phyloP scores from a whole-genome alignment of 2,113 vertebrate genomes.

The Tyrannus savana region DNA sequence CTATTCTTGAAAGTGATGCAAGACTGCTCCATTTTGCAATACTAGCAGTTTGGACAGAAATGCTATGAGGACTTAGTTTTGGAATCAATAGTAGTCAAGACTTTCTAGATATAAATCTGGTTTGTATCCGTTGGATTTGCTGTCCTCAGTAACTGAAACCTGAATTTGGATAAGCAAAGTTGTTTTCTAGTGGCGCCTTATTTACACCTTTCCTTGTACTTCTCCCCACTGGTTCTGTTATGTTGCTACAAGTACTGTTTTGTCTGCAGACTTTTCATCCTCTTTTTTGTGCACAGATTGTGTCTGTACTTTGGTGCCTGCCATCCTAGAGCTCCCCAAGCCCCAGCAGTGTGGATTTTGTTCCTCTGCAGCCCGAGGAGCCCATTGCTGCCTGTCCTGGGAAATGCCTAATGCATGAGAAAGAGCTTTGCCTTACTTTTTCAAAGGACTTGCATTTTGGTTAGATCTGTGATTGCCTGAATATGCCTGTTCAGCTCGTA shows the following conservation, averaged over 20 bases:
- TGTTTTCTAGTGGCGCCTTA: background rate
- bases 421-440: background rate
- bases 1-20: background rate
- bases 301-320: background rate
- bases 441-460: background rate
- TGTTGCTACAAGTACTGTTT: background rate
- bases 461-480: background rate
- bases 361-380: background rate
- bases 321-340: background rate
- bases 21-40: background rate
- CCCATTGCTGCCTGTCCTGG: background rate
- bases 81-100: background rate
- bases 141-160: background rate
- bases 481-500: background rate
- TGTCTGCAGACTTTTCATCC: background rate
- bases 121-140: background rate
- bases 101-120: background rate
- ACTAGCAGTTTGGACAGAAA: background rate
- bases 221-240: background rate
- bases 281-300: background rate
- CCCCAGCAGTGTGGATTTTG: background rate
- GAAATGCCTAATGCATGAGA: background rate
- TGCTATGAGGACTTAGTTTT: background rate
- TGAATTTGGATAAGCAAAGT: background rate
- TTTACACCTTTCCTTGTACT: background rate